Percentiles rank a stretch among this genome's conserved stretches.
Conservation (phyloP, 2,888 invertebrate genomes). For the Oegoconia quadripuncta region DNA sequence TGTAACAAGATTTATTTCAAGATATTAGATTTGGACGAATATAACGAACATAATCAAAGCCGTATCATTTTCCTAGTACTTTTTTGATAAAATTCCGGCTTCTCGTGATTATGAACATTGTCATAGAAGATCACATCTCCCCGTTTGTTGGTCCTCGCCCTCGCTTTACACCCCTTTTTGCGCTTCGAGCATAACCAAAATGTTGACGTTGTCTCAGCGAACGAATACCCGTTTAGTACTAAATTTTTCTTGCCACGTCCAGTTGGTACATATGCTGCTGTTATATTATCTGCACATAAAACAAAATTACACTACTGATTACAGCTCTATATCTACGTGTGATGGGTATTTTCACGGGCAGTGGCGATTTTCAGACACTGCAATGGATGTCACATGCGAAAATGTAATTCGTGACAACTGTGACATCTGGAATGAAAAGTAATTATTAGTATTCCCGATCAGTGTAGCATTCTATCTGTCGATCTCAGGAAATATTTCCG, state of each 20-base stretch:
- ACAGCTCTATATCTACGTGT: no score
- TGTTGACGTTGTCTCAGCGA: conserved; percentile 32
- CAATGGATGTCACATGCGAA: no score
- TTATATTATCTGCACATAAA: neutral
- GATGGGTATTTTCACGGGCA: no score
- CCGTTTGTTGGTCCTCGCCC: conserved; percentile 51
- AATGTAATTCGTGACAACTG: no score
- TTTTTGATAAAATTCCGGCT: conserved; percentile 51
- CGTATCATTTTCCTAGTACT: conserved; percentile 45
- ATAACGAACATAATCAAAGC: conserved; percentile 20
- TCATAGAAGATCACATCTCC: conserved; percentile 43
- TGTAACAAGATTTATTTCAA: no score
- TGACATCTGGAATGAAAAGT: no score
- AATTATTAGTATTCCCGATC: no score
- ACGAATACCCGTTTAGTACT: conserved; percentile 55
- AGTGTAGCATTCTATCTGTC: no score
- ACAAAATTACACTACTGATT: neutral
- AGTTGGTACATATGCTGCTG: conserved; percentile 51
- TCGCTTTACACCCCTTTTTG: conserved; percentile 41
- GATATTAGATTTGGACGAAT: neutral
- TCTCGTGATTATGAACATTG: conserved; percentile 51
- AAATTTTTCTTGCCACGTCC: conserved; percentile 49
- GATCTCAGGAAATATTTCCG: no score
- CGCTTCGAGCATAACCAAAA: conserved; percentile 51
- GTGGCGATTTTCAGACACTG: no score